Evolutionary conservation across 2,797 vertebrate species (phyloP), one percentile per base, ranked within the genome.

Genomic region (Cacajao melanocephalus): DNA sequence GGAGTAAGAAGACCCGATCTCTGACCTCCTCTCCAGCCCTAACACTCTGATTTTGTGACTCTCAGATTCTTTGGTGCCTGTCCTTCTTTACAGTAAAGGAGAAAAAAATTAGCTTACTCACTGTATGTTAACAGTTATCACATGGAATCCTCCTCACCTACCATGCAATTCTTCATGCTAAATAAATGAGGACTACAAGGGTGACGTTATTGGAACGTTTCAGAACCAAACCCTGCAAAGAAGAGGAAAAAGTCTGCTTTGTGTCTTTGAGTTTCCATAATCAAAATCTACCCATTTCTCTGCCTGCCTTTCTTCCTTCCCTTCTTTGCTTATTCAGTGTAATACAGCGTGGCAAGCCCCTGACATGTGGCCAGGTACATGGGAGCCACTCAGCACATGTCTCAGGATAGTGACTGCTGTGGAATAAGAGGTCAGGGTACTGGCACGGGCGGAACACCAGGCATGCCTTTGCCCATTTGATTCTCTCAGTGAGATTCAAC

Each of bases 271-370:
- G 20, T 30, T 36, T 30, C 15, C 30, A 8, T 7, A 22, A 5
- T 11, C 28, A 19, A 26, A 28, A 46, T 14, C n/a, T 4, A 11
- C 75, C 46, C 26, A 2, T 64, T 14, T 4, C 57, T 73, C 57
- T 3, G 8, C 48, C 13, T 20, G 11, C 14, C 5, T 19, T 50
- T n/a, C 64, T 30, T 33, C 67, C 26, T 70, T 24, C 28, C 61
- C 30, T 30, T 36, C 30, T 28, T 52, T 46, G 0, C 33, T 20
- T 10, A 28, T 11, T 58, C 39, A 22, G 26, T 14, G 22, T 48
- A 46, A n/a, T 17, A 20, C 0, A 1, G 30, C 2, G 1, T 0
- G 1, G 14, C 8, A 39, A 48, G 50, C 7, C 72, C 85, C 78
- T 15, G 8, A 20, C 33, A 13, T 2, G 7, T 14, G 24, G 2